Percentiles rank a stretch among this genome's conserved stretches.
phyloP scores from a whole-genome alignment of 2,888 invertebrate genomes.

The Matsumyia berberina region DNA sequence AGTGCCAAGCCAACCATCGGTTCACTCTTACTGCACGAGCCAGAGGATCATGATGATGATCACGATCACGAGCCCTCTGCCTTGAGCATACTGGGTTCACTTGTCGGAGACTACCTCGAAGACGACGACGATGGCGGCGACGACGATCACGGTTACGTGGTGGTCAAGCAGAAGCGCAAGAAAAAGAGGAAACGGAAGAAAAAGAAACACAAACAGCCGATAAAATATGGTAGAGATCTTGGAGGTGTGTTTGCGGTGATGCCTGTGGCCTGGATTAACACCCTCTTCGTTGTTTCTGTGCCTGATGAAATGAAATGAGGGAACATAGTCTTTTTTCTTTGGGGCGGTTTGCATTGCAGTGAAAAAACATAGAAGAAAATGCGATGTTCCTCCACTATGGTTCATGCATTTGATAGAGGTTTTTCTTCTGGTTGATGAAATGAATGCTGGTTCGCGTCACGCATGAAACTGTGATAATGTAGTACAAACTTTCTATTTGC shows the following conservation, averaged over 20 bases:
- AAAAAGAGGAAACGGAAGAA: constrained; percentile 81
- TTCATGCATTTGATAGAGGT: constrained; percentile 22
- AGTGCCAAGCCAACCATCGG: constrained; percentile 33
- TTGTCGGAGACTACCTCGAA: constrained; percentile 51
- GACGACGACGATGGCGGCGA: constrained; percentile 46
- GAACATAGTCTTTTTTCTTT: constrained; percentile 14
- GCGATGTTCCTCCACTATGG: constrained; percentile 23
- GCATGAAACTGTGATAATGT: constrained; percentile 65
- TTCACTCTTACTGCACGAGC: constrained; percentile 16
- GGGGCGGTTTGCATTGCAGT: constrained; percentile 23
- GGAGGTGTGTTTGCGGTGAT: constrained; percentile 77
- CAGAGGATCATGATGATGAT: constrained; percentile 48
- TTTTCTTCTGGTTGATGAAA: constrained; percentile 7
- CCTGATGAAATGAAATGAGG: constrained; percentile 8
- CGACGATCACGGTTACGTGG: constrained; percentile 54
- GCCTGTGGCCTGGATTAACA: constrained; percentile 58
- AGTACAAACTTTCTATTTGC: constrained; percentile 24
- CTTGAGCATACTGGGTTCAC: constrained; percentile 55
- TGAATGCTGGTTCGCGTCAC: constrained; percentile 58
- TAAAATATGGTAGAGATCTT: constrained; percentile 84
- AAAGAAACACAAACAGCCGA: constrained; percentile 82
- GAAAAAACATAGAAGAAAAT: constrained; percentile 31
- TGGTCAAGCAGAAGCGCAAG: constrained; percentile 76
- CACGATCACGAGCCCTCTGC: constrained; percentile 54
- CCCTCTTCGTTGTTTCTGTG: constrained; percentile 19